Conservation (phyloP, 2,113 vertebrate species). For the Naja naja region DNA sequence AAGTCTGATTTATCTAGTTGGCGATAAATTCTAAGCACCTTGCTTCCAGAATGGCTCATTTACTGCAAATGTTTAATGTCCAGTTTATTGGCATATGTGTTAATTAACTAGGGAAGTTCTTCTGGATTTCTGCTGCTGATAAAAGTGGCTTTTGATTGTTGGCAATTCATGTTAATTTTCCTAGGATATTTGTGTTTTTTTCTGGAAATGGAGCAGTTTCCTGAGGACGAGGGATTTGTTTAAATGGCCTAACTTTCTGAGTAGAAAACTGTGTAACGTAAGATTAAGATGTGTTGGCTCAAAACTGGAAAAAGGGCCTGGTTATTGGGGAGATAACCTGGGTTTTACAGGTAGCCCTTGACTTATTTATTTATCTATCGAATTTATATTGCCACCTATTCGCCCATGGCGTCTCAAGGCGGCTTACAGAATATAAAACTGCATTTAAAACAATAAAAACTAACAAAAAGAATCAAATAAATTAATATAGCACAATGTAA, state of each 20-base stretch:
- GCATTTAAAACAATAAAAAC: too few species aligned
- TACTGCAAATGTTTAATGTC: neutral
- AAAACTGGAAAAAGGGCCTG: neutral
- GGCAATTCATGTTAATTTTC: neutral
- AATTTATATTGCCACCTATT: too few species aligned
- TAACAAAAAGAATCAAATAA: too few species aligned
- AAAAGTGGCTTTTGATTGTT: neutral
- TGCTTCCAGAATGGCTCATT: neutral
- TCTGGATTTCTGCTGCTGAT: neutral
- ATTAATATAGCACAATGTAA: too few species aligned
- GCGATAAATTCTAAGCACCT: neutral
- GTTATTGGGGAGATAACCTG: neutral
- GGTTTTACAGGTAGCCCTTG: neutral
- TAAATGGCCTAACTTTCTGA: neutral
- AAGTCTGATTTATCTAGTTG: neutral
- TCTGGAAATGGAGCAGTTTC: neutral
- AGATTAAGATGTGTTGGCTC: neutral
- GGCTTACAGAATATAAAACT: too few species aligned
- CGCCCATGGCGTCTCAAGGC: too few species aligned
- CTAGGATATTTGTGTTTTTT: neutral
- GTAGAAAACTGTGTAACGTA: neutral
- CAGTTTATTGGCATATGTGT: neutral
- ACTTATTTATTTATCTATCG: neutral
- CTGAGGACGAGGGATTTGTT: neutral
- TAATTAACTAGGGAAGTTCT: neutral